Evolutionary conservation across 2,797 vertebrate genomes (phyloP).

Genomic region (Lagodon rhomboides): DNA sequence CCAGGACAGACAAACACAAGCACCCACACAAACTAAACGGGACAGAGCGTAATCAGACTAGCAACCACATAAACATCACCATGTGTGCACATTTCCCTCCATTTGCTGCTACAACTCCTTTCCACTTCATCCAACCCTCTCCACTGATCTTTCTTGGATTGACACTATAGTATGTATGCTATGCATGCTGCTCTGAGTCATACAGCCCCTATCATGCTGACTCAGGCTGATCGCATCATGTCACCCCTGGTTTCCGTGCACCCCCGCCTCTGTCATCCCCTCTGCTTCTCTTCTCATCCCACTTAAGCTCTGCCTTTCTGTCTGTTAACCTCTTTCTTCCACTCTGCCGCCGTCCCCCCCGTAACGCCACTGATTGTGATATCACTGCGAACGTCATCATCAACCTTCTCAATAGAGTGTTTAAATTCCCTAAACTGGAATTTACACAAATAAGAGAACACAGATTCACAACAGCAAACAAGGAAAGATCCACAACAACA

Average conservation of each 20-base stretch:
- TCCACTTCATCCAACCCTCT: constrained; percentile 13
- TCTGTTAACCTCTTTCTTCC: constrained; percentile 48
- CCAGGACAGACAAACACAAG: constrained; percentile 23
- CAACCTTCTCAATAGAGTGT: constrained; percentile 1
- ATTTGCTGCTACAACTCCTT: constrained; percentile 29
- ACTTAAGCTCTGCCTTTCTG: constrained; percentile 54
- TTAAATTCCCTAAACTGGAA: not conserved
- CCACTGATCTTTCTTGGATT: constrained; percentile 3
- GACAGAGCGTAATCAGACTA: constrained; percentile 38
- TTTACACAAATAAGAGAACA: not conserved
- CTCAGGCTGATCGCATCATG: constrained; percentile 71
- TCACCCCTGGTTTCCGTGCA: constrained; percentile 62
- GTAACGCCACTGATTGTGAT: not conserved
- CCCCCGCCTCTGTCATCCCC: constrained; percentile 34
- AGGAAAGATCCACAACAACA: not conserved
- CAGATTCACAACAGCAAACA: constrained; percentile 6
- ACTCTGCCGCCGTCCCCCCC: constrained; percentile 8
- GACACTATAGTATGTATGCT: constrained; percentile 35
- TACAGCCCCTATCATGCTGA: constrained; percentile 69
- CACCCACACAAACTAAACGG: constrained; percentile 48
- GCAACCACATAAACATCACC: constrained; percentile 48
- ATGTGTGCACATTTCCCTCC: constrained; percentile 31
- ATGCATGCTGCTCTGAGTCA: constrained; percentile 72
- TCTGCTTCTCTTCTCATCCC: constrained; percentile 45
- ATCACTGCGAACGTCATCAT: not conserved